Conservation (phyloP, 53 echinoderm and acorn worm genomes). For the Mesocentrotus franciscanus region DNA sequence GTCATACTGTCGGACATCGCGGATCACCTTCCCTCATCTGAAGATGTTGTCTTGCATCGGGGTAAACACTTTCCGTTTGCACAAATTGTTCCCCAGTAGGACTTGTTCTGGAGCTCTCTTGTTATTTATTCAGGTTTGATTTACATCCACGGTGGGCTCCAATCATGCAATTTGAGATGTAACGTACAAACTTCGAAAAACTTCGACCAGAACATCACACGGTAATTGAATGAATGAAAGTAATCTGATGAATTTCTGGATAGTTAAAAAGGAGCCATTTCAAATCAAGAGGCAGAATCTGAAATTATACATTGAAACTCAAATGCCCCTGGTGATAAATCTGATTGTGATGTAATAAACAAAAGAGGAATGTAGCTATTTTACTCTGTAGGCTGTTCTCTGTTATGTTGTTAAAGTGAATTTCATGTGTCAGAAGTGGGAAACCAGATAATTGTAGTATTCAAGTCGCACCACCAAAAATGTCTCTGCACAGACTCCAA, state of each 20-base stretch:
- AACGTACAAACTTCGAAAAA: not conserved
- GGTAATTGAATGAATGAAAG: conserved; percentile 43
- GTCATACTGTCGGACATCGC: conserved; percentile 43
- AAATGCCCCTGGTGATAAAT: not conserved
- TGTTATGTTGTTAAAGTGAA: no score
- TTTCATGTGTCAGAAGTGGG: no score
- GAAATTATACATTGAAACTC: not conserved
- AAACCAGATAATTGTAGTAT: no score
- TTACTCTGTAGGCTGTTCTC: not conserved
- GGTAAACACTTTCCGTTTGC: conserved; percentile 52
- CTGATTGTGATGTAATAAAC: not conserved
- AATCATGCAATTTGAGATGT: conserved; percentile 46
- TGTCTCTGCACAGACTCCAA: no score
- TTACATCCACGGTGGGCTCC: conserved; percentile 28
- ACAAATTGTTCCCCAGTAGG: conserved; percentile 39
- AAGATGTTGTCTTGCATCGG: conserved; percentile 22
- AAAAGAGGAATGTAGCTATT: not conserved
- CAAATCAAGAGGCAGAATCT: not conserved
- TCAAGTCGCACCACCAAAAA: no score
- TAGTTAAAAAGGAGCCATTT: not conserved
- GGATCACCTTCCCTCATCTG: not conserved
- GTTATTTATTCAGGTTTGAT: conserved; percentile 44
- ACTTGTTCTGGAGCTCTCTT: conserved; percentile 13
- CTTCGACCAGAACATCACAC: not conserved
- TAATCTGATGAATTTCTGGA: conserved; percentile 36